Evolutionary conservation across 2,888 invertebrate species (phyloP).

Genomic region (Drosophila ustulata): DNA sequence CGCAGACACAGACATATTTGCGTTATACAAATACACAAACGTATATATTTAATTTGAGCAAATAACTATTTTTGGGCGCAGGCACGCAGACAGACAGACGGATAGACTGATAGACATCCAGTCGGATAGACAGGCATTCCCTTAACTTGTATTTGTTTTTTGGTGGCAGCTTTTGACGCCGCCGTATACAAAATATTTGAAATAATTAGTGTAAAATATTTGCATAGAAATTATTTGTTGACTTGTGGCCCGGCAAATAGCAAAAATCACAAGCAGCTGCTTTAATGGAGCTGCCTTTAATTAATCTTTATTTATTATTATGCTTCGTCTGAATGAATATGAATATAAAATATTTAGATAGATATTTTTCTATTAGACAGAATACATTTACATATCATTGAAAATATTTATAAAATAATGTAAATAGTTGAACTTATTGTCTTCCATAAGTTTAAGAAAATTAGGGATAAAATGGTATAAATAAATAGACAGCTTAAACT

Average conservation of each 20-base stretch:
- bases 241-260: constrained; percentile 58
- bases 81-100: constrained; percentile 43
- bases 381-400: too few relatives aligned
- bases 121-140: constrained; percentile 23
- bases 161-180: constrained; percentile 39
- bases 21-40: constrained; percentile 76
- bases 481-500: too few relatives aligned
- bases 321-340: too few relatives aligned
- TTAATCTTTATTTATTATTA: background rate
- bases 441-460: too few relatives aligned
- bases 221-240: constrained; percentile 78
- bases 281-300: constrained; percentile 48
- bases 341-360: too few relatives aligned
- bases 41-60: constrained; percentile 78
- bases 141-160: constrained; percentile 41
- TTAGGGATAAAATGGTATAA: too few relatives aligned
- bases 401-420: too few relatives aligned
- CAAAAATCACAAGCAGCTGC: constrained; percentile 44
- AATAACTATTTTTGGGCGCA: constrained; percentile 77
- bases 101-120: constrained; percentile 20
- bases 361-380: too few relatives aligned
- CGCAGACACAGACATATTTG: constrained; percentile 69
- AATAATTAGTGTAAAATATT: constrained; percentile 81
- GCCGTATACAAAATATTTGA: constrained; percentile 75
- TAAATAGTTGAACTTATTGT: too few relatives aligned